Base-by-base conservation (phyloP, 2,888 invertebrate genomes). In the Cheilosia pagana region DNA sequence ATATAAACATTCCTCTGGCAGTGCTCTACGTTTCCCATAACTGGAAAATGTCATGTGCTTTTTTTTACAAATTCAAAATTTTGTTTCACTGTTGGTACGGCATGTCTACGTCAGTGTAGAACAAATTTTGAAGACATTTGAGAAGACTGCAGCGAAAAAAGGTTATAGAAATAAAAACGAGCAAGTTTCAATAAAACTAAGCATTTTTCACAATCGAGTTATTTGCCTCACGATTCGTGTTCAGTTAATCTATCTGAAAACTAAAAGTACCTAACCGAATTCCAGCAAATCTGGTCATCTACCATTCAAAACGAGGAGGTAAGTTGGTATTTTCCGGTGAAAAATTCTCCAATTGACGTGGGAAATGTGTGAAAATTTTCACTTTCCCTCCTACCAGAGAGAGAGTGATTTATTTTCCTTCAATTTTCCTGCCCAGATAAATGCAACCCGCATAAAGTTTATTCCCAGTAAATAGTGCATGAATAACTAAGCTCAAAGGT, bases 21-120 rank as follows among this genome's bases (percentile, higher is more conserved):
- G 7, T 21, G 21, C 75, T 10, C 2, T 3, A n/a, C 0, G 2
- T 48, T 21, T 74, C 5, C 74, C 21, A 74, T 65, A 74, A 57
- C 21, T 5, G 6, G 5, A 21, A 55, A n/a, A 23, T 59, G 50
- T 55, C 57, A 53, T 48, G 75, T 59, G 65, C 50, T 55, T 60
- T 48, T 43, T 41, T 45, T 16, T 12, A 41, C 3, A 28, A 5
- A 31, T 60, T 16, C 21, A 39, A 21, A 14, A 12, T 41, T 41
- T 50, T 50, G 28, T 72, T 35, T 48, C 16, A 55, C 10, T 10
- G 53, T 75, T 75, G 75, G 75, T 39, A 57, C 10, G 2, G 45
- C 39, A 57, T 57, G 65, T 25, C 75, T 57, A 75, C 75, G 75
- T 77, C 77, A 70, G 77, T 63, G 55, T 28, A 6, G 60, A 57